Evolutionary conservation across 2,113 vertebrate genomes (phyloP).

Genomic region (Neoarius graeffei): DNA sequence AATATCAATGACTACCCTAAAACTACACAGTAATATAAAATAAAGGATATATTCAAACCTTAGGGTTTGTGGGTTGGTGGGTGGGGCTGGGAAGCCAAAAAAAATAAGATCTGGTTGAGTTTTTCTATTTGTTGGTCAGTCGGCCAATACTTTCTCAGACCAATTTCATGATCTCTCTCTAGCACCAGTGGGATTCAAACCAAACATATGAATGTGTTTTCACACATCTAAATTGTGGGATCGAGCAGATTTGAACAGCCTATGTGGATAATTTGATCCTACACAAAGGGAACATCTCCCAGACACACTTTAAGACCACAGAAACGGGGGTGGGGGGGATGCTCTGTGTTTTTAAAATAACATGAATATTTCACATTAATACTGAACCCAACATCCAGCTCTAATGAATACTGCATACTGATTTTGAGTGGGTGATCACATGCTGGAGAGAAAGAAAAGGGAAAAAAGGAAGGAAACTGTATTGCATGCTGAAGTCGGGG

Average conservation of each 20-base stretch:
- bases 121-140: not conserved
- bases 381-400: constrained; percentile 53
- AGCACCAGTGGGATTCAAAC: constrained; percentile 23
- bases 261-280: constrained; percentile 39
- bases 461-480: constrained; percentile 31
- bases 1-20: not conserved
- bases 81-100: not conserved
- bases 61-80: not conserved
- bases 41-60: not conserved
- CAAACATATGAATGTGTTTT: constrained; percentile 32
- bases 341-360: constrained; percentile 47
- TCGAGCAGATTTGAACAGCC: constrained; percentile 32
- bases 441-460: constrained; percentile 23
- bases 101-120: not conserved
- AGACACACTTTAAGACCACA: constrained; percentile 44
- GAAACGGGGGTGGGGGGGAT: constrained; percentile 30
- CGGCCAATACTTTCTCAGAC: not conserved
- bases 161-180: constrained; percentile 5
- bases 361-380: constrained; percentile 60
- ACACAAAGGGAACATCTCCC: constrained; percentile 28
- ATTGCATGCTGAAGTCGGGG: constrained; percentile 41
- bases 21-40: not conserved
- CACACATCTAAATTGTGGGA: constrained; percentile 17
- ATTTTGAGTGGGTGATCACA: constrained; percentile 46
- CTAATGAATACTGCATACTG: constrained; percentile 60